Evolutionary conservation across 2,113 vertebrate genomes (phyloP).

Genomic region (Penelope pileata): DNA sequence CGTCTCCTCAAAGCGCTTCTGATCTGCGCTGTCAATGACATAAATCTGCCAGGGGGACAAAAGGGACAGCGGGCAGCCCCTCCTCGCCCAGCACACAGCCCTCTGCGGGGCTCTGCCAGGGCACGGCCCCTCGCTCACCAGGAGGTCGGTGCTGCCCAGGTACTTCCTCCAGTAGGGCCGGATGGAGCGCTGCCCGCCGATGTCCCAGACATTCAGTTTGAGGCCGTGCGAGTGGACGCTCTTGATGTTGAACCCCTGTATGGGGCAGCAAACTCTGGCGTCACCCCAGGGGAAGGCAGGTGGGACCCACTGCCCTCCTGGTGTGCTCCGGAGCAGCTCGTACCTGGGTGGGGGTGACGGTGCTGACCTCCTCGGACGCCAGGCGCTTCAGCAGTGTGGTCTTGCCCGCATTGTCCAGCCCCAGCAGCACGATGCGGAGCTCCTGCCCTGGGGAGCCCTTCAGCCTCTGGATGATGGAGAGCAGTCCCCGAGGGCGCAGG

Average conservation of each 20-base stretch:
- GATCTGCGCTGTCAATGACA: constrained; percentile 89
- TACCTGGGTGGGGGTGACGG: constrained; percentile 89
- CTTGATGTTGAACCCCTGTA: constrained; percentile 88
- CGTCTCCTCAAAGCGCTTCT: constrained; percentile 90
- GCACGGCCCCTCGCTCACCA: constrained; percentile 70
- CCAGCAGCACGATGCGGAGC: constrained; percentile 86
- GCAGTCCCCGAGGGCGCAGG: constrained; percentile 78
- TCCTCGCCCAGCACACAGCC: fast-evolving
- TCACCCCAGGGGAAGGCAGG: background rate
- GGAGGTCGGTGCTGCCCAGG: constrained; percentile 84
- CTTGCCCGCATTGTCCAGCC: constrained; percentile 88
- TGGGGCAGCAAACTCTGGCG: fast-evolving
- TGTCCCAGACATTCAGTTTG: constrained; percentile 89
- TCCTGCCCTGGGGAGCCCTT: constrained; percentile 83
- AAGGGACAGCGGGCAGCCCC: background rate
- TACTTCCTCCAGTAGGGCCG: constrained; percentile 88
- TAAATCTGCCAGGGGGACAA: constrained; percentile 80
- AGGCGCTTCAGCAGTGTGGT: constrained; percentile 86
- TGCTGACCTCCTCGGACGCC: constrained; percentile 86
- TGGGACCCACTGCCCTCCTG: fast-evolving
- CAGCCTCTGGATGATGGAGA: constrained; percentile 87
- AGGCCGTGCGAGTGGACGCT: constrained; percentile 85
- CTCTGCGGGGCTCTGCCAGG: background rate
- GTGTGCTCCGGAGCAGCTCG: background rate
- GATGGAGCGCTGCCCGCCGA: constrained; percentile 86